Evolutionary conservation across 2,797 vertebrate species (phyloP).

Genomic region (Sebastes trivittatus): DNA sequence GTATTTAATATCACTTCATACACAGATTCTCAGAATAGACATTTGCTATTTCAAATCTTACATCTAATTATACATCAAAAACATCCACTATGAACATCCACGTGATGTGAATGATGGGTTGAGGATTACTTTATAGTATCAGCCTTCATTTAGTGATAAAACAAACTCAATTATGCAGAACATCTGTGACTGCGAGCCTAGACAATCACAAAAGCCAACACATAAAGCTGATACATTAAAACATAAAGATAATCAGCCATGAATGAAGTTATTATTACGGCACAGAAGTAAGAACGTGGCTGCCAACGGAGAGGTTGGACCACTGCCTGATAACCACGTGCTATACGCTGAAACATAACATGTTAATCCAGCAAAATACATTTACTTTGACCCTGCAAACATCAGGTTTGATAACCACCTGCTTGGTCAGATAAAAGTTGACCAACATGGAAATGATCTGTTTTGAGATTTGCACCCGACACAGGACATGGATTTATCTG

Average conservation of each 20-base stretch:
- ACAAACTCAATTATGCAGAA: conserved; percentile 14
- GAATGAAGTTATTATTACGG: neutral
- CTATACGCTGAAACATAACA: neutral
- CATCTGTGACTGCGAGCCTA: neutral
- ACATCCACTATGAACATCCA: neutral
- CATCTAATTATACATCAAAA: neutral
- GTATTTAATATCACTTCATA: neutral
- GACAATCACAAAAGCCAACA: neutral
- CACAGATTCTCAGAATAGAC: neutral
- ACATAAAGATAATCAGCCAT: conserved; percentile 20
- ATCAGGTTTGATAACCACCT: neutral
- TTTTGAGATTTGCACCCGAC: neutral
- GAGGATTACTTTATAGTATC: neutral
- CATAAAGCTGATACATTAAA: neutral
- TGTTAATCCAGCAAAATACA: neutral
- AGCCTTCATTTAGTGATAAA: neutral
- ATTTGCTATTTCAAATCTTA: neutral
- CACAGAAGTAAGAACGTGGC: neutral
- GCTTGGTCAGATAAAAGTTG: neutral
- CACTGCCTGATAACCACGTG: conserved; percentile 31
- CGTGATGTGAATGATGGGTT: neutral
- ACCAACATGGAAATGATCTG: neutral
- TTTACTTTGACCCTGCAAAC: neutral
- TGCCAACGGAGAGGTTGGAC: conserved; percentile 26
- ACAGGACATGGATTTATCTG: neutral